Evolutionary conservation across 2,888 invertebrate genomes (phyloP).

Genomic region (Napeogenes sylphis): DNA sequence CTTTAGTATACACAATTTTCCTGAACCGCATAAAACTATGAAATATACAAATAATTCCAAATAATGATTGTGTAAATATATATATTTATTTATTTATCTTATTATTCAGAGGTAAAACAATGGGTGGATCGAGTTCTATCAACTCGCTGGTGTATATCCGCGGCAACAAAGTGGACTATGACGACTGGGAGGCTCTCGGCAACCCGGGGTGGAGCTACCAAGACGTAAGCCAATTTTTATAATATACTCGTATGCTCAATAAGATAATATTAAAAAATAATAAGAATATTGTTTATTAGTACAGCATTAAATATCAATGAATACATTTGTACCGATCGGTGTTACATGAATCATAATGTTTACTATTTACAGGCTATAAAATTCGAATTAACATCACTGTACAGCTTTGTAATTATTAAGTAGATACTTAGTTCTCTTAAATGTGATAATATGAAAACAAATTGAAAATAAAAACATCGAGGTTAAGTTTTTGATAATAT

Average conservation of each 20-base stretch:
- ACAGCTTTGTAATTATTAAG: no score
- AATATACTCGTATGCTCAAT: constrained; percentile 29
- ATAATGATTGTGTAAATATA: no score
- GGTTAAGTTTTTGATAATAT: not conserved
- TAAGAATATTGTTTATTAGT: no score
- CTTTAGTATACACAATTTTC: no score
- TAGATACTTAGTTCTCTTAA: no score
- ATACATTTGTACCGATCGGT: no score
- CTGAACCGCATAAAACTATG: no score
- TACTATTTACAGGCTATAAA: no score
- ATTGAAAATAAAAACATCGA: not conserved
- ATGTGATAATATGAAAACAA: not conserved
- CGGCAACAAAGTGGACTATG: constrained; percentile 78
- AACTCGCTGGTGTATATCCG: constrained; percentile 80
- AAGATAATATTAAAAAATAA: not conserved
- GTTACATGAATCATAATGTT: no score
- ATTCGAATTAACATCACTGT: no score
- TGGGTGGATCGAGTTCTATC: constrained; percentile 82
- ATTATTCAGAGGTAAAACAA: constrained; percentile 73
- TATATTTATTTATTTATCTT: constrained; percentile 1
- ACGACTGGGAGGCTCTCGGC: constrained; percentile 79
- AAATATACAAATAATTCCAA: no score
- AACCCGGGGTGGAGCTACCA: constrained; percentile 79
- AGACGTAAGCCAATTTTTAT: constrained; percentile 54
- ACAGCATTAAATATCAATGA: no score